Percentiles rank a stretch among this genome's conserved stretches.
These are phyloP conservation scores for Choristoneura fumiferana DNA, from an alignment of 1,140 invertebrate species.

Conservation along the genomic window DNA sequence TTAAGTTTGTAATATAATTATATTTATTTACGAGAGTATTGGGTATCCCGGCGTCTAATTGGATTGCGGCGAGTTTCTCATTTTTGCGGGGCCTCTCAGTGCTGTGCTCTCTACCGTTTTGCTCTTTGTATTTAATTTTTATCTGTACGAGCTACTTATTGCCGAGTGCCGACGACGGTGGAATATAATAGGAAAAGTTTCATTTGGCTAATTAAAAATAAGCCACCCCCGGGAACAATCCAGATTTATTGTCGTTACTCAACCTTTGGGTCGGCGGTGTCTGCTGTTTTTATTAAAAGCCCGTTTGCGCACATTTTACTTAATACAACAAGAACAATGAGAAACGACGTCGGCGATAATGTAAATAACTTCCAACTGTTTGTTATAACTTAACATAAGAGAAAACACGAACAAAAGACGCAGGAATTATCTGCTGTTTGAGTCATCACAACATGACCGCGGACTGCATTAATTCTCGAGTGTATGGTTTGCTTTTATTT, in stretches of 20 bases:
- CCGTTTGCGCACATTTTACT: constrained; percentile 41
- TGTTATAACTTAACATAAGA: constrained; percentile 26
- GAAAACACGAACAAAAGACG: constrained; percentile 27
- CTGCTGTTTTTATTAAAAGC: constrained; percentile 47
- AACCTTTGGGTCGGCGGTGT: constrained; percentile 39
- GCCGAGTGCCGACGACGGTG: constrained; percentile 41
- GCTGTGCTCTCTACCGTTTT: constrained; percentile 31
- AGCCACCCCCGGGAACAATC: constrained; percentile 49
- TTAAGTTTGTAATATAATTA: constrained; percentile 26
- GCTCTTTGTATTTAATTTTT: constrained; percentile 59
- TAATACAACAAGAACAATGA: constrained; percentile 41
- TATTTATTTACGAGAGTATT: constrained; percentile 46
- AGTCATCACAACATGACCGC: not conserved
- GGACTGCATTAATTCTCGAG: not conserved
- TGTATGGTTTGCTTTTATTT: not conserved
- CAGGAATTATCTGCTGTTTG: constrained; percentile 14
- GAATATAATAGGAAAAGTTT: constrained; percentile 68
- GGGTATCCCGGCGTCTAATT: constrained; percentile 59
- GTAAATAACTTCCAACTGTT: constrained; percentile 37
- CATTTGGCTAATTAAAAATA: constrained; percentile 72
- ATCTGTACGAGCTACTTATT: constrained; percentile 42
- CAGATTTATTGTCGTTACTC: constrained; percentile 56
- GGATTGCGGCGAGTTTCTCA: constrained; percentile 54
- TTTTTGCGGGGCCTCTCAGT: constrained; percentile 40
- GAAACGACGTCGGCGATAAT: constrained; percentile 39